phyloP scores from a whole-genome alignment of 2,113 vertebrate species.

The Glaucidium brasilianum region DNA sequence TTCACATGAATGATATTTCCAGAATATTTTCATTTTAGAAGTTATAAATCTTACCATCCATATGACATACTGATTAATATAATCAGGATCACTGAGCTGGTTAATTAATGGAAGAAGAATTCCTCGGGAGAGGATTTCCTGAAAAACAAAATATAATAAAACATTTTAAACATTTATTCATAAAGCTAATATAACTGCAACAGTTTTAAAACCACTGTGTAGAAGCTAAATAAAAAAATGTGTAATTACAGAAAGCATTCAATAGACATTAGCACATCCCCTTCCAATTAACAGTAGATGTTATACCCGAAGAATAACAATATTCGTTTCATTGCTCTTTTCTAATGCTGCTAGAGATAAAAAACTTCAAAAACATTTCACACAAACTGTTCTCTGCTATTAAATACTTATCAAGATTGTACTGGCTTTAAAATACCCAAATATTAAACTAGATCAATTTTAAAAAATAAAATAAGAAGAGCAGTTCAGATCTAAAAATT shows the following conservation, averaged over 20 bases:
- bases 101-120: conserved; percentile 97
- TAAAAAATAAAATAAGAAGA: neutral
- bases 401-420: neutral
- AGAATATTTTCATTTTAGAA: neutral
- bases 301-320: neutral
- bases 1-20: no score
- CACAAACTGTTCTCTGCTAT: neutral
- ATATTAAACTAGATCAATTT: neutral
- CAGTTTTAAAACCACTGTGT: neutral
- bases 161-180: neutral
- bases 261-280: neutral
- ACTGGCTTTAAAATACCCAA: neutral
- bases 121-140: conserved; percentile 97
- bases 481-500: neutral
- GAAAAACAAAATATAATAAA: conserved; percentile 28
- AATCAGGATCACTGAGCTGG: conserved; percentile 99
- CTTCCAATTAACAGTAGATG: neutral
- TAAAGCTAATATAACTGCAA: neutral
- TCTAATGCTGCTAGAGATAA: neutral
- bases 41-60: conserved; percentile 89
- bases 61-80: conserved; percentile 99
- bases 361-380: neutral
- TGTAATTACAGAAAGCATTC: neutral
- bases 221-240: neutral
- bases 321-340: neutral